Evolutionary conservation across 2,797 vertebrate species (phyloP).

Genomic region (Sciurus vulgaris): DNA sequence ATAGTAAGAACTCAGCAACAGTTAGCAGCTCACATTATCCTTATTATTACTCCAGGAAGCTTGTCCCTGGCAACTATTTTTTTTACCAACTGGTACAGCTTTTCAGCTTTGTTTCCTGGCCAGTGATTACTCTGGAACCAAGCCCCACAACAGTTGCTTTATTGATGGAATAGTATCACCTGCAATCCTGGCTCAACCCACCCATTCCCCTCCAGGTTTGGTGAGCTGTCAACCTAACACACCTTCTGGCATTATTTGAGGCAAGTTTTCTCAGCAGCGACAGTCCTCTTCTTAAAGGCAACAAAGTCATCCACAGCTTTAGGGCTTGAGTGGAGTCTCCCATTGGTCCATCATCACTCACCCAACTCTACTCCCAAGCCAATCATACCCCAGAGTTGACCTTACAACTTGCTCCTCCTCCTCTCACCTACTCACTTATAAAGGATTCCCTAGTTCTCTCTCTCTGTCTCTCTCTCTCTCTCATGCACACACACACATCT

Average conservation of each 20-base stretch:
- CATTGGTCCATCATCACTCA: neutral
- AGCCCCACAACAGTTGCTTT: neutral
- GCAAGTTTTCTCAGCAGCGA: neutral
- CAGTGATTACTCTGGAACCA: constrained; percentile 50
- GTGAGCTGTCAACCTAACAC: constrained; percentile 12
- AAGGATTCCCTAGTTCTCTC: neutral
- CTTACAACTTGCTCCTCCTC: neutral
- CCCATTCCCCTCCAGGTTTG: neutral
- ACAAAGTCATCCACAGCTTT: neutral
- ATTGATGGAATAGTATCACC: constrained; percentile 8
- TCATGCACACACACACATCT: neutral
- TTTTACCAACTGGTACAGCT: constrained; percentile 5
- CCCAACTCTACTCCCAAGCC: neutral
- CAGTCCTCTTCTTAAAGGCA: constrained; percentile 46
- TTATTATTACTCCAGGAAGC: constrained; percentile 9
- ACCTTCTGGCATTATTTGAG: neutral
- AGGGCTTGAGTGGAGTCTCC: neutral
- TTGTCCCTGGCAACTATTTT: neutral
- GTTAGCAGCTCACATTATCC: neutral
- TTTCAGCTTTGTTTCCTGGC: constrained; percentile 38
- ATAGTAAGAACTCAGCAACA: constrained; percentile 11
- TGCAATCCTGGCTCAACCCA: neutral
- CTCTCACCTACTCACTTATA: neutral
- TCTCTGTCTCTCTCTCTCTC: neutral
- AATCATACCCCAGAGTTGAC: neutral